phyloP scores from a whole-genome alignment of 1,140 invertebrate genomes.

The Myzus persicae region DNA sequence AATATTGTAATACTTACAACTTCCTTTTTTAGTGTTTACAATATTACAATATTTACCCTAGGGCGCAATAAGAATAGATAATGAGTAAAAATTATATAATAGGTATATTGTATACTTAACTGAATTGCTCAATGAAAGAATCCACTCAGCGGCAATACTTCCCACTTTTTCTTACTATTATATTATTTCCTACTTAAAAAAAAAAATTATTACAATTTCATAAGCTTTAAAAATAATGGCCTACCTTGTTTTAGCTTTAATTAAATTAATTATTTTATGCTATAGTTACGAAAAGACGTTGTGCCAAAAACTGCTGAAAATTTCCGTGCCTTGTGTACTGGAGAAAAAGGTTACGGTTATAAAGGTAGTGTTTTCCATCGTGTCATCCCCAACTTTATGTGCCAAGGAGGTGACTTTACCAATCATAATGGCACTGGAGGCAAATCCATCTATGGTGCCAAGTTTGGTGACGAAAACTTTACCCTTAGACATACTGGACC shows the following conservation, averaged over 20 bases:
- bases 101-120: too few species aligned
- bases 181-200: neutral
- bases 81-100: too few species aligned
- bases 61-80: too few species aligned
- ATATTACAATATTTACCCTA: too few species aligned
- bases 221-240: neutral
- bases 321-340: slow-evolving; percentile 91
- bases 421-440: slow-evolving; percentile 95
- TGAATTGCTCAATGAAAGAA: too few species aligned
- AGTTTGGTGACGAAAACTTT: slow-evolving; percentile 98
- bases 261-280: slow-evolving; percentile 61
- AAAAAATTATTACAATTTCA: neutral
- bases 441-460: slow-evolving; percentile 93
- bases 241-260: neutral
- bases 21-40: too few species aligned
- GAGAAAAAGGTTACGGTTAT: slow-evolving; percentile 93
- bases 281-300: slow-evolving; percentile 84
- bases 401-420: slow-evolving; percentile 95
- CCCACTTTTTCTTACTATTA: neutral
- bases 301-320: slow-evolving; percentile 95
- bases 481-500: slow-evolving; percentile 89
- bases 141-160: too few species aligned
- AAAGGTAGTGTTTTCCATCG: slow-evolving; percentile 92
- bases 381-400: slow-evolving; percentile 98
- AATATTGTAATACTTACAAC: too few species aligned